phyloP scores from a whole-genome alignment of 2,797 vertebrate genomes.

The Silurus aristotelis region DNA sequence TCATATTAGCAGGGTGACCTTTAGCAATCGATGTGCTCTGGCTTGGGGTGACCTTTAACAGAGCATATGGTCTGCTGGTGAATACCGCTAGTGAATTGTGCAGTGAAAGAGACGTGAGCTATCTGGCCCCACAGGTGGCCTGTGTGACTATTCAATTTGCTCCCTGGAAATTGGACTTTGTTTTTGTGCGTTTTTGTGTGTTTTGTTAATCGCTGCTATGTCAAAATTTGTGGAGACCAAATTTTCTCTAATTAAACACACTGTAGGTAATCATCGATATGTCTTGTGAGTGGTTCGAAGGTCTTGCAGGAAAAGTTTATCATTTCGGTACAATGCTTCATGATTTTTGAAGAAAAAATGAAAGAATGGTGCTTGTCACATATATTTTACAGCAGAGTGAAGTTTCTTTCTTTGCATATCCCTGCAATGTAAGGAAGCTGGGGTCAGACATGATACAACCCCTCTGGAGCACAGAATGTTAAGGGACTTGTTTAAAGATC shows the following conservation, averaged over 20 bases:
- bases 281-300: not conserved
- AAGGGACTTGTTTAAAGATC: too few species aligned
- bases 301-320: not conserved
- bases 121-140: constrained; percentile 33
- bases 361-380: not conserved
- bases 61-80: constrained; percentile 44
- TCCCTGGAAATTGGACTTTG: constrained; percentile 40
- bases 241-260: constrained; percentile 3
- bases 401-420: too few species aligned
- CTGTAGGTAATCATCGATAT: not conserved
- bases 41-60: constrained; percentile 42
- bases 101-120: constrained; percentile 27
- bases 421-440: too few species aligned
- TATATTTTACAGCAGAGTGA: too few species aligned
- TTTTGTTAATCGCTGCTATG: constrained; percentile 34
- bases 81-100: constrained; percentile 41
- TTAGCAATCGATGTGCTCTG: constrained; percentile 29
- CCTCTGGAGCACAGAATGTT: too few species aligned
- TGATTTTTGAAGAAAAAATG: not conserved
- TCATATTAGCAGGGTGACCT: constrained; percentile 51
- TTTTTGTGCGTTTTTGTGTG: constrained; percentile 32
- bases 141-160: constrained; percentile 36
- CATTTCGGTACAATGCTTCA: not conserved
- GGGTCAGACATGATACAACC: too few species aligned
- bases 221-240: not conserved